Conservation (phyloP, 1,140 invertebrate species). For the Drosophila oshimai region DNA sequence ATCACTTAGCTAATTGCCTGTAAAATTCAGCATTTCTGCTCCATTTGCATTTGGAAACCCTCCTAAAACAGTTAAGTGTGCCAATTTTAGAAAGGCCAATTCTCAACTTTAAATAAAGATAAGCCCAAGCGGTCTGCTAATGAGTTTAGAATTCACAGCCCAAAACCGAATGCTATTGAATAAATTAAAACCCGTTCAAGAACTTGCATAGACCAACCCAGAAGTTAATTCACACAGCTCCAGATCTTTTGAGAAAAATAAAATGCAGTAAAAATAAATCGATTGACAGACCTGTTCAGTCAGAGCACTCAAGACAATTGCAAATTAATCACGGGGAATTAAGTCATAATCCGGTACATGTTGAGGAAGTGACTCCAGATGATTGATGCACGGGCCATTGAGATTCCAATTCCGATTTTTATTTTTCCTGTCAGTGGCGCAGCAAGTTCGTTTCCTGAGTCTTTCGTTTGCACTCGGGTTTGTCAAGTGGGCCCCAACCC, state of each 20-base stretch:
- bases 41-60: neutral
- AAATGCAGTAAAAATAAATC: slow-evolving; percentile 11
- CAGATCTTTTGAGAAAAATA: neutral
- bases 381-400: slow-evolving; percentile 57
- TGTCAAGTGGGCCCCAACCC: slow-evolving; percentile 20
- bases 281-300: slow-evolving; percentile 13
- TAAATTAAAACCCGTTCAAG: slow-evolving; percentile 36
- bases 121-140: slow-evolving; percentile 17
- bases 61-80: slow-evolving; percentile 3
- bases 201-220: slow-evolving; percentile 15
- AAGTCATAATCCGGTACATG: slow-evolving; percentile 28
- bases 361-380: slow-evolving; percentile 55
- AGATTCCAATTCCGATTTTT: slow-evolving; percentile 35
- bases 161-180: slow-evolving; percentile 16
- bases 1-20: slow-evolving; percentile 3
- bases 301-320: slow-evolving; percentile 9
- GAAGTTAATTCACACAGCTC: slow-evolving; percentile 25
- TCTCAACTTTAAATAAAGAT: slow-evolving; percentile 18
- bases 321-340: slow-evolving; percentile 28
- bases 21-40: neutral
- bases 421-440: slow-evolving; percentile 6
- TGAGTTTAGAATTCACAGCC: slow-evolving; percentile 15
- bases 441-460: slow-evolving; percentile 73
- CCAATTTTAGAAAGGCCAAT: slow-evolving; percentile 36
- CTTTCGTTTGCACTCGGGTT: slow-evolving; percentile 43